Evolutionary conservation across 2,888 invertebrate genomes (phyloP), one percentile per base, ranked within the genome.

Genomic region (Lepidonotus clava): DNA sequence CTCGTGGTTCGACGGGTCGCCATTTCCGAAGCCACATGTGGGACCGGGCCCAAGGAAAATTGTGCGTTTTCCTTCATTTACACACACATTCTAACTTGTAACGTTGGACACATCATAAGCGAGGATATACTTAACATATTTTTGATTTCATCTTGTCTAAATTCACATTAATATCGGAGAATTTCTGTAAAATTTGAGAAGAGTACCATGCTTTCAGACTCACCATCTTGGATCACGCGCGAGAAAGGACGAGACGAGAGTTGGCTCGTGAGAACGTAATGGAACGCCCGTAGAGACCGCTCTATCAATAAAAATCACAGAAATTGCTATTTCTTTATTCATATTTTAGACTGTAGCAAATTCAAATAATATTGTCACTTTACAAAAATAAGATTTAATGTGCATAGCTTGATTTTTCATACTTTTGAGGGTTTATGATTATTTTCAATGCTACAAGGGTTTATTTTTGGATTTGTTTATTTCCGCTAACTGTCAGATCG

Each of bases 221-320:
- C 84, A 84, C 84, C 84, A 84, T 84, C 21, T 84, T 84, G 84
- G 84, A 61, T 84, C 40, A 38, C 66, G 40, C 84, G 41, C 56
- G 84, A 84, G 66, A 84, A 66, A 84, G 84, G 84, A 38, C 84
- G 66, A 84, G 28, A 76, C 66, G 66, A 66, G 71, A 71, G 36
- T 18, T 18, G 71, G 21, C 21, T 53, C 38, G 36, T 56, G 83
- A 41, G 28, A 41, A 4, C 14, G 21, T 28, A 53, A 83, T 2
- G 83, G 83, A 83, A 83, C n/a, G 1, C 83, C 83, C 46, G 46
- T 28, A 18, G 5, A 4, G 76, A 21, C 76, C 34, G 34, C 21
- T 76, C n/a, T 14, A 76, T 21, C 76, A 24, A 76, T 28, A 21
- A 66, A 66, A 28, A 28, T n/a, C 8, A 14, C 21, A 28, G 32